Percentiles rank a stretch among this genome's conserved stretches.
Evolutionary conservation across 2,113 vertebrate species (phyloP).

Genomic region (Rousettus leschenaultii): DNA sequence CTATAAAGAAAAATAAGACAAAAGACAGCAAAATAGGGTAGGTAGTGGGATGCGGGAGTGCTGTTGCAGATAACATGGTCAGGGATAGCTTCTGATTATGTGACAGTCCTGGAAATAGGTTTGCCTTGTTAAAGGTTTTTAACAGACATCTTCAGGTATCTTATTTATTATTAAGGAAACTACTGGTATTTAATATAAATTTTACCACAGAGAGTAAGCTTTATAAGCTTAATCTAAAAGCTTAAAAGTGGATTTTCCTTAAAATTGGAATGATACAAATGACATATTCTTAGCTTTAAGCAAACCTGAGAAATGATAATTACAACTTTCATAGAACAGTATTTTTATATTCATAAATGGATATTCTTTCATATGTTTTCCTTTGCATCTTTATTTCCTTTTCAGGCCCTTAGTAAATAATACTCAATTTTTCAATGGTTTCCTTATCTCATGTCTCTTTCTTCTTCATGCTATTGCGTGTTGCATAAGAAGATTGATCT

Average conservation of each 20-base stretch:
- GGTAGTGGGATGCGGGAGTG: background rate
- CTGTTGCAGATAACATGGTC: background rate
- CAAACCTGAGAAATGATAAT: background rate
- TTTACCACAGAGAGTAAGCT: background rate
- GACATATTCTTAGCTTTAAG: constrained; percentile 24
- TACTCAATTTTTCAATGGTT: background rate
- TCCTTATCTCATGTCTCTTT: background rate
- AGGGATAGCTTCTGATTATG: background rate
- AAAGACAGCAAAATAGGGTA: background rate
- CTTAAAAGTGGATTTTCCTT: constrained; percentile 4
- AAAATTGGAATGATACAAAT: background rate
- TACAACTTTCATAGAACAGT: background rate
- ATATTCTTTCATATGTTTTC: background rate
- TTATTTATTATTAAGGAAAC: background rate
- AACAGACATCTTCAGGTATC: background rate
- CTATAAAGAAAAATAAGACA: background rate
- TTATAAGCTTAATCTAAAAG: constrained; percentile 18
- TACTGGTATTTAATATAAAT: background rate
- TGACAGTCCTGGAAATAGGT: background rate
- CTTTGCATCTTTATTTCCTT: background rate
- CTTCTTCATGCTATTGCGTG: background rate
- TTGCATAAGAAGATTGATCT: background rate
- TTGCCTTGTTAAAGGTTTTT: constrained; percentile 20
- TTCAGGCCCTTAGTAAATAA: background rate
- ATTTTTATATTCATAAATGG: constrained; percentile 1